A percentile compares a stretch with the other conserved stretches of the same genome.
These are phyloP conservation scores for Penaeus monodon DNA, from an alignment of 2,888 invertebrate species.

Conservation along the genomic window DNA sequence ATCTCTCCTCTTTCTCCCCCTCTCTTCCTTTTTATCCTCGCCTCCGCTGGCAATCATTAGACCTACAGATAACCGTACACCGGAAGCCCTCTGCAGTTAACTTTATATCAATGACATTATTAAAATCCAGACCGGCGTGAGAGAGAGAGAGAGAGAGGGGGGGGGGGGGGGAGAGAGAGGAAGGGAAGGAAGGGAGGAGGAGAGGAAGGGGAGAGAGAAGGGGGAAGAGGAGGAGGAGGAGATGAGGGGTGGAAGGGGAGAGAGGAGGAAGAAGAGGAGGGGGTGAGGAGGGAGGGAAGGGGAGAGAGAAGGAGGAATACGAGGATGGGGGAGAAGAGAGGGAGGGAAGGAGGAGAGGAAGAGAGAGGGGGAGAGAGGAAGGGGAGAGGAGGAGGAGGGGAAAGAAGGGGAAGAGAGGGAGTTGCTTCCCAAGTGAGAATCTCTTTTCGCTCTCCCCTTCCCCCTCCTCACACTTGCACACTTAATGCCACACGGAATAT, in stretches of 20 bases:
- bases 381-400: not conserved
- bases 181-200: not conserved
- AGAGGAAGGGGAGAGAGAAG: not conserved
- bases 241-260: too few species aligned
- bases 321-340: not conserved
- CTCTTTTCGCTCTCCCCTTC: too few species aligned
- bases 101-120: not conserved
- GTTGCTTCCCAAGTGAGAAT: too few species aligned
- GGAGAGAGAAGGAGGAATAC: not conserved
- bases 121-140: not conserved
- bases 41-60: too few species aligned
- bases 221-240: slow-evolving; percentile 13
- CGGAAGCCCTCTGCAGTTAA: too few species aligned
- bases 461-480: too few species aligned
- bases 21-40: too few species aligned
- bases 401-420: not conserved
- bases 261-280: not conserved
- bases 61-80: too few species aligned
- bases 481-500: too few species aligned
- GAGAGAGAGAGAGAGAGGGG: not conserved
- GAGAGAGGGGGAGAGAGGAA: not conserved
- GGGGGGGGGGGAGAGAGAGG: not conserved
- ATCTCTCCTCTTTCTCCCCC: too few species aligned
- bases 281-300: not conserved
- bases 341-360: not conserved